A percentile compares a stretch with the other conserved stretches of the same genome.
These are phyloP conservation scores for Encarsia formosa DNA, from an alignment of 2,888 invertebrate genomes.

Conservation along the genomic window DNA sequence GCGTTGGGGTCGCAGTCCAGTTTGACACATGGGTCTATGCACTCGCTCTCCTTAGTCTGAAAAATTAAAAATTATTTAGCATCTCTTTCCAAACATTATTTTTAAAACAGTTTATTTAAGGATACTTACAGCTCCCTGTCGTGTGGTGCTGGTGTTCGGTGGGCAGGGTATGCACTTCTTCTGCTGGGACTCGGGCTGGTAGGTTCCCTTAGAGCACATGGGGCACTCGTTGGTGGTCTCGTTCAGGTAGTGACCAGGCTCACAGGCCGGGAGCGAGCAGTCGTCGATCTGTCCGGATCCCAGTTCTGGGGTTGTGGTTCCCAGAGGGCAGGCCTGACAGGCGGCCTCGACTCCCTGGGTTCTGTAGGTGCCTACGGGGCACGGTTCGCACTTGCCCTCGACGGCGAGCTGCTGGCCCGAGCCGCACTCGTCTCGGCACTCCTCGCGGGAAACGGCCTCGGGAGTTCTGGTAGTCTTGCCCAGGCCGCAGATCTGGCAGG, in stretches of 20 bases:
- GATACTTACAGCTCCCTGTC: conserved; percentile 70
- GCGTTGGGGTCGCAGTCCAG: conserved; percentile 83
- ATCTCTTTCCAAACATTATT: no score
- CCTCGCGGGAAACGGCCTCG: conserved; percentile 81
- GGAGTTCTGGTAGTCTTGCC: conserved; percentile 89
- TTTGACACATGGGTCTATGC: conserved; percentile 86
- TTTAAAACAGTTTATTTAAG: no score
- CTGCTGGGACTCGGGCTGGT: conserved; percentile 85
- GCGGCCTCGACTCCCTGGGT: conserved; percentile 83
- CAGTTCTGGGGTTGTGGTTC: conserved; percentile 81
- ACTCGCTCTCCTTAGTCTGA: conserved; percentile 75
- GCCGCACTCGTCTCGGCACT: conserved; percentile 87
- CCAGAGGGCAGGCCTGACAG: conserved; percentile 83
- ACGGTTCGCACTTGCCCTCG: conserved; percentile 88
- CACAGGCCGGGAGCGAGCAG: conserved; percentile 86
- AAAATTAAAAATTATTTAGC: conserved; percentile 27
- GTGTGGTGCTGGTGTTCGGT: conserved; percentile 84
- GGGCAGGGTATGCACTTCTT: conserved; percentile 83
- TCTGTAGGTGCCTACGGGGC: conserved; percentile 83
- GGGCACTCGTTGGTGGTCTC: conserved; percentile 81
- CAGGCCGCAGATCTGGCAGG: conserved; percentile 81
- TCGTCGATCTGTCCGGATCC: conserved; percentile 83
- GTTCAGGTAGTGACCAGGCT: conserved; percentile 76
- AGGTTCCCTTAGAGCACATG: conserved; percentile 84
- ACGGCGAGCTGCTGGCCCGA: conserved; percentile 79